Base-by-base conservation (phyloP, 1,140 invertebrate species). In the Papilio machaon region DNA sequence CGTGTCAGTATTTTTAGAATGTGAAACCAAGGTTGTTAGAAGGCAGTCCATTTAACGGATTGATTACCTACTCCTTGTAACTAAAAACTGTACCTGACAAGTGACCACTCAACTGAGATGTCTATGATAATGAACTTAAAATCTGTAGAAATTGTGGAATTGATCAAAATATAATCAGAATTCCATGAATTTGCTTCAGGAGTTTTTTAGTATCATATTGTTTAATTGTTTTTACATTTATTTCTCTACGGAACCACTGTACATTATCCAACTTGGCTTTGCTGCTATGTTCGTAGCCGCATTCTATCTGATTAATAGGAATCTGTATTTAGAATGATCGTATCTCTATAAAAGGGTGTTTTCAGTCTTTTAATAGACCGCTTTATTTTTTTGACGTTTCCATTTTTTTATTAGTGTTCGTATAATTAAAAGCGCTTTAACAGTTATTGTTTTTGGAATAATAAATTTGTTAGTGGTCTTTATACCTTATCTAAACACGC, bases 341-440 rank as follows among this genome's bases (percentile, higher is more conserved):
- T 89, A 91, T 91, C 88, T 89, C 82, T 90, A 89, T 90, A 91
- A 91, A 91, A 89, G 88, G 87, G 88, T 87, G 89, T 91, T 93
- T 92, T 93, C 86, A 90, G 87, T 86, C 84, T 88, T 88, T 89
- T 90, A 91, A 91, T 91, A 90, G 90, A 90, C 87, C 86, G 88
- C 86, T 86, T 85, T 82, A 84, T 86, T 82, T 52, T 80, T 82
- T 85, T 84, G 79, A 75, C 80, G 79, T 73, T 58, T 84, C 79
- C 54, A 75, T 81, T 78, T 79, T 75, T 81, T 82, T 82, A 78
- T 80, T 79, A 82, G 81, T 82, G 49, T 79, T 79, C 35, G 54
- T 7, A 52, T 79, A 79, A 79, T 79, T 79, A 79, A 79, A 79
- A 79, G 47, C 54, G 77, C 77, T 79, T 67, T 23, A 64, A 43